Evolutionary conservation across 2,888 invertebrate genomes (phyloP), one percentile per base, ranked within the genome.

Genomic region (Ypsolopha sequella): DNA sequence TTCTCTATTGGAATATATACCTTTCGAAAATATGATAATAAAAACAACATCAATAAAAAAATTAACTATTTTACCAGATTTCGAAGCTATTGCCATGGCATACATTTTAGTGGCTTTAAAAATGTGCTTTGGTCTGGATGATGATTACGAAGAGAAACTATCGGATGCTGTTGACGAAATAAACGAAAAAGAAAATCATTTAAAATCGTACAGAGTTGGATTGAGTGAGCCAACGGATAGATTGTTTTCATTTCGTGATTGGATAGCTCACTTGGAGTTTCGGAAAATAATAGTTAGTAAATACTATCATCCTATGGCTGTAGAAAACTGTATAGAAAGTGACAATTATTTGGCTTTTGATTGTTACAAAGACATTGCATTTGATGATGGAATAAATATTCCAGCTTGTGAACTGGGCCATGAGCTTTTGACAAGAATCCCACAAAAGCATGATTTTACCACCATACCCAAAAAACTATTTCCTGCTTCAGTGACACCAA

Each of bases 61-160:
- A 10, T 38, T 67, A 1, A 52, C 43, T 43, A 39, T 24, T n/a
- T 51, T 72, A 0, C 92, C 93, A 0, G 89, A 90, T 61, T 93
- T 90, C 64, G 94, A 94, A 77, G 90, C 85, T 0, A 57, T 69
- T 3, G 89, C 90, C 0, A 91, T 95, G 89, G 87, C 91, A 41
- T 91, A 92, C 60, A 89, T 95, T 55, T 66, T 95, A 6, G 88
- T 93, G 48, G 85, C 88, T 2, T 62, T 95, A 38, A 95, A 95
- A 80, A 76, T 92, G 55, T 76, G 93, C 33, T 92, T 93, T 62
- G 91, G 92, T 0, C 71, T 95, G 14, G 94, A 95, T 70, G 91
- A 89, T 45, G 70, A 87, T 35, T 92, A 92, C 47, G 95, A 95
- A 74, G 67, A 82, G 24, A 74, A 79, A 56, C 80, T 93, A 14